Evolutionary conservation across 2,888 invertebrate species (phyloP).

Genomic region (Callyntrura guangdongensis): DNA sequence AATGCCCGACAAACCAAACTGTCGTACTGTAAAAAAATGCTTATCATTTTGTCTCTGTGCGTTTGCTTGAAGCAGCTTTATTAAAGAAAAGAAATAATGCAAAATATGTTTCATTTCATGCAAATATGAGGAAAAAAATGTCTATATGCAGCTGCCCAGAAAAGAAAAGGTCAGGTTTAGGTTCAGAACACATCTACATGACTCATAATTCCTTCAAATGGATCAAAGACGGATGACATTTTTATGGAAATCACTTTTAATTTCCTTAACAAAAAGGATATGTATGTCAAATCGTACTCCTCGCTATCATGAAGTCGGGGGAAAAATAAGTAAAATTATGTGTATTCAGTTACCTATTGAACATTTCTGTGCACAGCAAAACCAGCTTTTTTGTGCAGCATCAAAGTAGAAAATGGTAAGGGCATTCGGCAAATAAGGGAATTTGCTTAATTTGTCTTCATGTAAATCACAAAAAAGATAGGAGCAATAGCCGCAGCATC

Average conservation of each 20-base stretch:
- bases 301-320: neutral
- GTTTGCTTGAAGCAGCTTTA: neutral
- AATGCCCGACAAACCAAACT: slow-evolving; percentile 7
- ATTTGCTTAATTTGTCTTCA: slow-evolving; percentile 50
- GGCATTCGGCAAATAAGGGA: slow-evolving; percentile 24
- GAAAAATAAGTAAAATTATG: neutral
- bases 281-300: slow-evolving; percentile 36
- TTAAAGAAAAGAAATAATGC: neutral
- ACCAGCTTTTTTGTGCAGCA: neutral
- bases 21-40: no score
- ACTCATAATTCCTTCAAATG: slow-evolving; percentile 51
- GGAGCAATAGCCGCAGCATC: slow-evolving; percentile 24
- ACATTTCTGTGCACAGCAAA: neutral
- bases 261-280: slow-evolving; percentile 63
- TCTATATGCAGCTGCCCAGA: neutral
- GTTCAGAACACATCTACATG: slow-evolving; percentile 44
- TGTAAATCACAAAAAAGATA: neutral
- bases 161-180: slow-evolving; percentile 48
- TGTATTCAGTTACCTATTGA: no score
- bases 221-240: slow-evolving; percentile 43
- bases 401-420: neutral
- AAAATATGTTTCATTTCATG: slow-evolving; percentile 11
- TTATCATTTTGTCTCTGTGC: neutral
- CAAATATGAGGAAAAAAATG: neutral
- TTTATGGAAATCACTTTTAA: slow-evolving; percentile 67